A percentile compares a stretch with the other conserved stretches of the same genome.
phyloP scores from a whole-genome alignment of 2,113 vertebrate species.

The Heterotilapia buettikoferi region DNA sequence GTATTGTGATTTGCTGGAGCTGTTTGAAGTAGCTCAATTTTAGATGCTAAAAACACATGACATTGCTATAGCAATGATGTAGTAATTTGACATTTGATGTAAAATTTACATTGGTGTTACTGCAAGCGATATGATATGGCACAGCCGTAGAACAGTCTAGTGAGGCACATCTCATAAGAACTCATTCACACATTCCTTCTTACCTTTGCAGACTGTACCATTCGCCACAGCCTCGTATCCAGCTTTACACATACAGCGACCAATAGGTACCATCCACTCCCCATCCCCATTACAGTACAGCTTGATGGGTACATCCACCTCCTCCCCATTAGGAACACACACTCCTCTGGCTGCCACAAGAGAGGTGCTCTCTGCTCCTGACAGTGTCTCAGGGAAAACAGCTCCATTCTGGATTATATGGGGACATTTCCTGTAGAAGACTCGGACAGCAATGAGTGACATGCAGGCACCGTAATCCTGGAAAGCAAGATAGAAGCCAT shows the following conservation, averaged over 20 bases:
- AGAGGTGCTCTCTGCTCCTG: slow-evolving; percentile 93
- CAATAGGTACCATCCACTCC: slow-evolving; percentile 96
- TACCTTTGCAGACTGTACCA: slow-evolving; percentile 79
- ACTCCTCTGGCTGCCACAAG: slow-evolving; percentile 87
- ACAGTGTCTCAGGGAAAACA: slow-evolving; percentile 88
- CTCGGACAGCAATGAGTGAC: slow-evolving; percentile 89
- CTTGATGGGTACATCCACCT: slow-evolving; percentile 95
- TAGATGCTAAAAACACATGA: background rate
- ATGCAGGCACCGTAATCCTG: slow-evolving; percentile 97
- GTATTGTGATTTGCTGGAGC: background rate
- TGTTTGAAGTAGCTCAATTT: background rate
- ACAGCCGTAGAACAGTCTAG: background rate
- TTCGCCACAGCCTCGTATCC: slow-evolving; percentile 87
- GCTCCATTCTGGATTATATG: slow-evolving; percentile 85
- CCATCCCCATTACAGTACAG: slow-evolving; percentile 94
- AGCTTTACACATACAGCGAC: slow-evolving; percentile 89
- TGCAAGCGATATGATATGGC: background rate
- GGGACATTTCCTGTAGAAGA: slow-evolving; percentile 94
- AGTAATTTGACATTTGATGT: background rate
- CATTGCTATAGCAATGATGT: background rate
- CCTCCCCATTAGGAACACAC: slow-evolving; percentile 87
- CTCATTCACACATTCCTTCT: background rate
- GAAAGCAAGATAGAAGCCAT: slow-evolving; percentile 92
- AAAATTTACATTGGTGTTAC: background rate
- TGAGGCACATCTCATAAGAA: background rate